Base-by-base conservation (phyloP, 2,113 vertebrate genomes). In the Rhinogobius similis region DNA sequence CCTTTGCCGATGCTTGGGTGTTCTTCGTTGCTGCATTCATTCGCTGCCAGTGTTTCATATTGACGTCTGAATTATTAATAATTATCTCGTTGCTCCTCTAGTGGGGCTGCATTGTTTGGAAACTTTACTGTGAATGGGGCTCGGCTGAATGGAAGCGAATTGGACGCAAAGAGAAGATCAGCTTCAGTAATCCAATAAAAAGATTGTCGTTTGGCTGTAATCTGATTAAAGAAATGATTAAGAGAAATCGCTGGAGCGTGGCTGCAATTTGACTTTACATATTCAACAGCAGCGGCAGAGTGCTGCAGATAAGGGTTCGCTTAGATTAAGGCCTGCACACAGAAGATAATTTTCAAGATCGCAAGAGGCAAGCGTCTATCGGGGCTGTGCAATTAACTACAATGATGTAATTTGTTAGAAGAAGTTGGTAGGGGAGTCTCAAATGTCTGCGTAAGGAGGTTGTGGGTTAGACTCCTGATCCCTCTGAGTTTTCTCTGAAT, bases 221-320 rank as follows among this genome's bases (percentile, higher is more conserved):
- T 92, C 83, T 84, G 84, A 92, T 93, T 92, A 89, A 86, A 87
- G 67, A 73, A 82, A 89, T 86, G 87, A 93, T 92, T 88, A 90
- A 91, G 88, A 89, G 86, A 85, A 90, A 90, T 87, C 81, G 75
- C 75, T 86, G 68, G 82, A 83, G 84, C 70, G 58, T 41, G 59
- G 75, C 70, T 79, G 83, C 83, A 82, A 79, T 90, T 82, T 76
- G 73, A 81, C 81, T 90, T 89, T 91, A 90, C 87, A 91, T 90
- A 90, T 88, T 88, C 86, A 88, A 70, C 67, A 78, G 79, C 59
- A 24, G 26, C 23, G 5, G 32, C 32, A 7, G 68, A 26, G 23
- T n/a, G 65, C 76, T 75, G 69, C 67, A 67, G 73, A 67, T 66
- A 38, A 62, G 72, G 26, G 59, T 67, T 36, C 46, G 76, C 56